phyloP scores from a whole-genome alignment of 2,113 vertebrate genomes.

The Ia io region DNA sequence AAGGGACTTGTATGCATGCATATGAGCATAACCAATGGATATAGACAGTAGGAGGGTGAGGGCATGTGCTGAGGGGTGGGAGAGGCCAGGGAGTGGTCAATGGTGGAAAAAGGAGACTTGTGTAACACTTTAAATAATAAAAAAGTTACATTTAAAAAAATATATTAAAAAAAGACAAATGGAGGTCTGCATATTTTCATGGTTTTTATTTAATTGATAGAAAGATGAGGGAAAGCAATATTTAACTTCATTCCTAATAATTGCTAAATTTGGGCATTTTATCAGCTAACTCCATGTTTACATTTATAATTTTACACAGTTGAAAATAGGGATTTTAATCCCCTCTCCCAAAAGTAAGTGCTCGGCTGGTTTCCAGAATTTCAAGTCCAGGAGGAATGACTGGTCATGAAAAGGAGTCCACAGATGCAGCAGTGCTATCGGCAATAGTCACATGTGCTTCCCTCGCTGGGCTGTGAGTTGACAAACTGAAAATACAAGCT shows the following conservation, averaged over 20 bases:
- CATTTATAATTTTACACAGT: background rate
- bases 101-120: too few species aligned
- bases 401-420: background rate
- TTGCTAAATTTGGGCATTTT: background rate
- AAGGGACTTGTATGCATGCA: too few species aligned
- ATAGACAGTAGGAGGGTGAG: too few species aligned
- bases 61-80: too few species aligned
- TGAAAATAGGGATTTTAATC: background rate
- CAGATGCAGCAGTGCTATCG: background rate
- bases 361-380: background rate
- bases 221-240: background rate
- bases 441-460: background rate
- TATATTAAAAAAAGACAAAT: too few species aligned
- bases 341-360: background rate
- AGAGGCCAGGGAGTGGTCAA: too few species aligned
- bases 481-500: background rate
- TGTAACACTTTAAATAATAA: too few species aligned
- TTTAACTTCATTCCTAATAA: background rate
- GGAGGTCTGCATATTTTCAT: background rate
- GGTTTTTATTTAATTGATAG: background rate
- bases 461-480: background rate
- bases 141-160: too few species aligned
- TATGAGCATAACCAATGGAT: too few species aligned
- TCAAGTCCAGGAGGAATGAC: background rate
- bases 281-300: background rate